Evolutionary conservation across 2,888 invertebrate genomes (phyloP), one percentile per base, ranked within the genome.

Genomic region (Hybos culiciformis): DNA sequence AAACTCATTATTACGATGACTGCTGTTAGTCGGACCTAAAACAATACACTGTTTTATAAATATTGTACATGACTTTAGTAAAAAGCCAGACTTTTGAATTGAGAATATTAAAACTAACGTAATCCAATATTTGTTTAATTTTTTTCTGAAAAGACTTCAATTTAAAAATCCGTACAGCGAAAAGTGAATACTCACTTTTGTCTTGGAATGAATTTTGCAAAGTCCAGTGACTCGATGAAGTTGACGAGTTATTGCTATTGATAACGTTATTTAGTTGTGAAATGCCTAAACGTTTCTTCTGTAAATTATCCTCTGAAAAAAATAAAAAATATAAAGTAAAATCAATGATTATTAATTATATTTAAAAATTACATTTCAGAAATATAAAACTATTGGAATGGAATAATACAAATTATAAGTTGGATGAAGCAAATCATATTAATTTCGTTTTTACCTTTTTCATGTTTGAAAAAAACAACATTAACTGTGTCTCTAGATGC

Each of bases 11-110:
- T 54, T 55, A 33, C 61, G 57, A 39, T 61, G 63, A 45, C 57
- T 62, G 44, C 58, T 56, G 48, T 62, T 62, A 54, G 64, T 64
- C 15, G 62, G 53, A 43, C 53, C 64, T 63, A 48, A 0, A 52
- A 54, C 32, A 7, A 23, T 38, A n/a, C 48, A n/a, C n/a, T n/a
- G n/a, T n/a, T n/a, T n/a, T n/a, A n/a, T n/a, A n/a, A n/a, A n/a
- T n/a, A n/a, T n/a, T n/a, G n/a, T n/a, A n/a, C n/a, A n/a, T n/a
- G n/a, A n/a, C n/a, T n/a, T n/a, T n/a, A n/a, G n/a, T n/a, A n/a
- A n/a, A n/a, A n/a, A n/a, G n/a, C n/a, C n/a, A n/a, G n/a, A n/a
- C n/a, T n/a, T n/a, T n/a, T n/a, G n/a, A n/a, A n/a, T n/a, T n/a
- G n/a, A n/a, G n/a, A n/a, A n/a, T n/a, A n/a, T n/a, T n/a, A n/a